These are phyloP conservation scores for Diplogasteroides magnus DNA, from an alignment of 1,140 invertebrate genomes.

Conservation along the genomic window DNA sequence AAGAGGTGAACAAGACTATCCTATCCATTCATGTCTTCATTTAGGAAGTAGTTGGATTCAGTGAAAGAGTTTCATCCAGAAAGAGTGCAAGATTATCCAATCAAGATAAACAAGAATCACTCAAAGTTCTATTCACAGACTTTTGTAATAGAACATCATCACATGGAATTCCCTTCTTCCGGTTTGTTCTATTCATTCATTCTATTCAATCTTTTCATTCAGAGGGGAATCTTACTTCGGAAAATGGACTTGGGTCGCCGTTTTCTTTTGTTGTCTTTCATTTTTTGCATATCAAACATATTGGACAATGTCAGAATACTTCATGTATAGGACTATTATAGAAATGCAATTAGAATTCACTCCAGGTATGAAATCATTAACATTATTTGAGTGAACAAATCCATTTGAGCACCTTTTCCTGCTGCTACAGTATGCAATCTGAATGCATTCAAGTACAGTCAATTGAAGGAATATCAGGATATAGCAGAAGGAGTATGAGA, in stretches of 20 bases:
- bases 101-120: constrained; percentile 36
- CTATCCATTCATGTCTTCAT: background rate
- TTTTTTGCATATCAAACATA: constrained; percentile 50
- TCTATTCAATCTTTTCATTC: background rate
- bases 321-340: constrained; percentile 52
- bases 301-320: constrained; percentile 51
- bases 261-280: constrained; percentile 42
- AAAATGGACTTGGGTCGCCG: constrained; percentile 39
- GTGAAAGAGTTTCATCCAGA: background rate
- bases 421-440: constrained; percentile 54
- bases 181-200: constrained; percentile 27
- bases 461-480: constrained; percentile 50
- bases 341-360: constrained; percentile 56
- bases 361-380: constrained; percentile 32
- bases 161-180: constrained; percentile 54
- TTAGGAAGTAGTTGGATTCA: background rate
- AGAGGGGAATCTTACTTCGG: constrained; percentile 54
- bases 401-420: constrained; percentile 50
- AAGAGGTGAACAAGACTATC: background rate
- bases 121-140: constrained; percentile 43
- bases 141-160: constrained; percentile 52
- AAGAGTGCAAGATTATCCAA: background rate
- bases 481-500: no score
- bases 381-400: constrained; percentile 17
- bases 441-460: constrained; percentile 51